Conservation (phyloP, 2,888 invertebrate genomes). For the Drosophila imparisetae region DNA sequence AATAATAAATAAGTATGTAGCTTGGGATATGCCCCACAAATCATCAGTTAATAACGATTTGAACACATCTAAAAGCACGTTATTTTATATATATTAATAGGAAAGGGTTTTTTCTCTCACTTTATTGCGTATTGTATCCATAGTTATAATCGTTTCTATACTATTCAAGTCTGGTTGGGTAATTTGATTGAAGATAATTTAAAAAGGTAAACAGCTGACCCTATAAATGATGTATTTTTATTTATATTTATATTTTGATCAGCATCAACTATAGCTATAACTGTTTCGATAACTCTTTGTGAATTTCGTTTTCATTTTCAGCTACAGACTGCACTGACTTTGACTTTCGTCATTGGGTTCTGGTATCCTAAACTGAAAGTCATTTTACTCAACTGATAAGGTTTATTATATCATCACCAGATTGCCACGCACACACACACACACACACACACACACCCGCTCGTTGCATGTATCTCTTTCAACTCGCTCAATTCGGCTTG, state of each 20-base stretch:
- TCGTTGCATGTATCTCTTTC: not conserved
- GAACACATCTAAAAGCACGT: not conserved
- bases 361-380: not conserved
- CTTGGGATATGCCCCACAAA: conserved; percentile 8
- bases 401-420: conserved; percentile 14
- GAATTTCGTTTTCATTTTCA: not conserved
- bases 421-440: not conserved
- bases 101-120: not conserved
- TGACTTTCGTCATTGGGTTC: not conserved
- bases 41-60: not conserved
- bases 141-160: not conserved
- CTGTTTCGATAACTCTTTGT: too few species aligned
- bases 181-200: not conserved
- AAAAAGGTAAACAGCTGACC: not conserved
- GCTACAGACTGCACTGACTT: not conserved
- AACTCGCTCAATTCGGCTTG: not conserved
- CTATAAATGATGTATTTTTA: not conserved
- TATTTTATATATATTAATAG: not conserved
- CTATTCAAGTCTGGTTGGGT: not conserved
- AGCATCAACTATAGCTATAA: not conserved
- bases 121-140: not conserved
- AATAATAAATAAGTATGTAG: not conserved
- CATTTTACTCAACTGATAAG: conserved; percentile 16
- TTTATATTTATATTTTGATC: not conserved
- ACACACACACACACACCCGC: not conserved